phyloP scores from a whole-genome alignment of 2,797 vertebrate genomes.

The Benthosema pterotum region DNA sequence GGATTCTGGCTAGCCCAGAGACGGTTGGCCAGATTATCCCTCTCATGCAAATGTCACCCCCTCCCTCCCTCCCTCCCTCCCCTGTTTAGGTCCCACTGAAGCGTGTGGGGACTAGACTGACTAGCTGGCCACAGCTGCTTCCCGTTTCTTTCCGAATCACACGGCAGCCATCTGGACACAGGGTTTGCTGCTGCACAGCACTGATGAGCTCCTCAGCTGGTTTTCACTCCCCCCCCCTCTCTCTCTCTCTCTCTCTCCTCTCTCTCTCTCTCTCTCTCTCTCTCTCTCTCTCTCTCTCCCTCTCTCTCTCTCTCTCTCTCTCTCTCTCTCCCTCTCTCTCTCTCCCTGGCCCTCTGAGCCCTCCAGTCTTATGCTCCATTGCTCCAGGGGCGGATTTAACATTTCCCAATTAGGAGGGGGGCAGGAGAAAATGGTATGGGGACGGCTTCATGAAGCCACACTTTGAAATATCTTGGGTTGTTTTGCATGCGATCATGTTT shows the following conservation, averaged over 20 bases:
- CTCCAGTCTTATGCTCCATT: slow-evolving; percentile 58
- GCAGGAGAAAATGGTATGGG: no score
- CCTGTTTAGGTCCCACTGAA: slow-evolving; percentile 87
- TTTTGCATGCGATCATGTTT: no score
- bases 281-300: no score
- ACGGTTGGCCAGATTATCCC: slow-evolving; percentile 91
- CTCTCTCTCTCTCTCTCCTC: no score
- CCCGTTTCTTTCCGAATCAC: slow-evolving; percentile 87
- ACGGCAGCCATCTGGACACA: slow-evolving; percentile 86
- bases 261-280: no score
- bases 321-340: slow-evolving; percentile 30
- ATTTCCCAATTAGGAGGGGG: no score
- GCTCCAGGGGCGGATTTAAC: no score
- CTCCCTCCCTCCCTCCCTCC: no score
- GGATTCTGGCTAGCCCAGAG: slow-evolving; percentile 86
- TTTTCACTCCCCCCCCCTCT: no score
- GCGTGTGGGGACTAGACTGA: slow-evolving; percentile 82
- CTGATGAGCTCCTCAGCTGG: slow-evolving; percentile 79
- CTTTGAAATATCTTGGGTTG: no score
- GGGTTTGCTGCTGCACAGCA: slow-evolving; percentile 67
- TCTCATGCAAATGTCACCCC: slow-evolving; percentile 93
- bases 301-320: slow-evolving; percentile 31
- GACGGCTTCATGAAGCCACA: no score
- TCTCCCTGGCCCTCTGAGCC: slow-evolving; percentile 19
- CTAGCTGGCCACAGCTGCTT: slow-evolving; percentile 89